These are phyloP conservation scores for Chelonia mydas DNA, from an alignment of 2,797 vertebrate species.

Conservation along the genomic window DNA sequence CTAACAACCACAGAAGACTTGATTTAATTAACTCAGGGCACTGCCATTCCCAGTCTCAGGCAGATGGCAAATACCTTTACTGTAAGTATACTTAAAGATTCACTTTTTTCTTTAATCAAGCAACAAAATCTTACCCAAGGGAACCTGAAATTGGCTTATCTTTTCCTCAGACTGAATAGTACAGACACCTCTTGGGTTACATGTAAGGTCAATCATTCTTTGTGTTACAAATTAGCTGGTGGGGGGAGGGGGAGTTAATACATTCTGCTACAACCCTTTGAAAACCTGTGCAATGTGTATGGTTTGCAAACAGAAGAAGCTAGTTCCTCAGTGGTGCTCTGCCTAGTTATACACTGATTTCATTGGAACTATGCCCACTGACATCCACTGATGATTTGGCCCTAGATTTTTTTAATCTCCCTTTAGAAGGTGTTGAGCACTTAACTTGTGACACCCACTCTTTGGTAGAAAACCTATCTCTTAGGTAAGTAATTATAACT, in stretches of 20 bases:
- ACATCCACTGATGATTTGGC: not conserved
- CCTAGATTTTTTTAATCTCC: constrained; percentile 33
- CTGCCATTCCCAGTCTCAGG: constrained; percentile 56
- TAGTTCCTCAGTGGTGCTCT: not conserved
- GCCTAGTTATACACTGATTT: not conserved
- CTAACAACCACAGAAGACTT: constrained; percentile 58
- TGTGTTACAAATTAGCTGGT: not conserved
- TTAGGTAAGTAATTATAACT: not conserved
- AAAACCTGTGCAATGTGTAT: not conserved
- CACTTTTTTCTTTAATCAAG: constrained; percentile 73
- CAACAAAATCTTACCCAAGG: constrained; percentile 52
- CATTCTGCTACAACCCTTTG: not conserved
- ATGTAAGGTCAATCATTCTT: constrained; percentile 34
- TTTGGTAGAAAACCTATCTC: not conserved
- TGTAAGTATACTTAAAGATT: constrained; percentile 67
- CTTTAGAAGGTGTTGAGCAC: not conserved
- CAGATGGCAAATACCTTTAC: constrained; percentile 59
- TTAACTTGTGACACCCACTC: not conserved
- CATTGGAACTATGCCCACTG: constrained; percentile 11
- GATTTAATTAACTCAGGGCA: constrained; percentile 74
- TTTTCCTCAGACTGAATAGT: constrained; percentile 34
- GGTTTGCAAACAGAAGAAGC: not conserved
- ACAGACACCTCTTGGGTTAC: constrained; percentile 25
- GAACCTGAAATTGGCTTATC: constrained; percentile 73
- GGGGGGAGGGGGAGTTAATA: not conserved